Evolutionary conservation across 2,113 vertebrate species (phyloP).

Genomic region (Anoura caudifer): DNA sequence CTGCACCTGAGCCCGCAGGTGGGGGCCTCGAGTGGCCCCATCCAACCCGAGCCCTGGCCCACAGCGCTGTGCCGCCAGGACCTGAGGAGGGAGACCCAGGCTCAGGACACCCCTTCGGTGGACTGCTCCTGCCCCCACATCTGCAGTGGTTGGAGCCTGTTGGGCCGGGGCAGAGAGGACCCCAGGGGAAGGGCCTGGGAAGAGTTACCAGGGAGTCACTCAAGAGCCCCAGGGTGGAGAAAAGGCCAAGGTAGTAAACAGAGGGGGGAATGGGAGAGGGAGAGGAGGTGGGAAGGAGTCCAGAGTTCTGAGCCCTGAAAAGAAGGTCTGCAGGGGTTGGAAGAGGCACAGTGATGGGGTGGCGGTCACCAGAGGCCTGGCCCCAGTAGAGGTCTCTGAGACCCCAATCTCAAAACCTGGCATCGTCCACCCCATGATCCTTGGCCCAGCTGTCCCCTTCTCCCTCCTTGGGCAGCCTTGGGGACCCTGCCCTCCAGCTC

Average conservation of each 20-base stretch:
- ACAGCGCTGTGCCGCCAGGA: background rate
- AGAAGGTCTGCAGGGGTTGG: background rate
- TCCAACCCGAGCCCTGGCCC: background rate
- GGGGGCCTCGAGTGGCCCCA: background rate
- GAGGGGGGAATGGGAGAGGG: background rate
- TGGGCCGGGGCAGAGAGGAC: background rate
- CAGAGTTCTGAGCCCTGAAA: background rate
- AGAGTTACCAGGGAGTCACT: background rate
- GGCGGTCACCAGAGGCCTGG: fast-evolving
- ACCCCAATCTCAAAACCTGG: fast-evolving
- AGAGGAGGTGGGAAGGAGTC: background rate
- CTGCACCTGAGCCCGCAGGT: background rate
- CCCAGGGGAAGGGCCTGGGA: background rate
- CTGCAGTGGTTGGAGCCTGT: background rate
- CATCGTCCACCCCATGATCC: background rate
- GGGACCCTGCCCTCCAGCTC: background rate
- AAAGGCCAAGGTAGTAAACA: background rate
- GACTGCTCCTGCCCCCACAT: background rate
- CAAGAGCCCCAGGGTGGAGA: background rate
- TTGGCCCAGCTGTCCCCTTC: background rate
- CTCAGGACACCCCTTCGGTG: background rate
- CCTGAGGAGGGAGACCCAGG: background rate
- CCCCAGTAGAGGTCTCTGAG: background rate
- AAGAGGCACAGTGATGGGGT: background rate
- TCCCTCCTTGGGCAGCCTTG: fast-evolving